phyloP scores from a whole-genome alignment of 2,113 vertebrate species.

The Neodon shergylaensis region DNA sequence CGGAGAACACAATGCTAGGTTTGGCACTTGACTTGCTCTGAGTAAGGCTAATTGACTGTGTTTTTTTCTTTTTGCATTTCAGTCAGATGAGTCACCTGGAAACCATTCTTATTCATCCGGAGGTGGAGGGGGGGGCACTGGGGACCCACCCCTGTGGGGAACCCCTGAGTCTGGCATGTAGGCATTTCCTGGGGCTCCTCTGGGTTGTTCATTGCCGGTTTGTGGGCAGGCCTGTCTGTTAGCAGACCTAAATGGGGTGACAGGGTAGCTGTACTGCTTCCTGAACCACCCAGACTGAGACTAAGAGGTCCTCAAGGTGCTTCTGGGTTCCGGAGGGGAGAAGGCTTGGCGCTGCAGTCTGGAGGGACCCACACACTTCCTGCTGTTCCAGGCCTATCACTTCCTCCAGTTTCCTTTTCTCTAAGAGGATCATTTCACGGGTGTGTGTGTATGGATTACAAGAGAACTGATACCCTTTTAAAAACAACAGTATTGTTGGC shows the following conservation, averaged over 20 bases:
- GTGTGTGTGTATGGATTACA: no score
- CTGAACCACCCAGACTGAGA: neutral
- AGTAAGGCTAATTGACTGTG: constrained; percentile 6
- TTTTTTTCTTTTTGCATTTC: constrained; percentile 72
- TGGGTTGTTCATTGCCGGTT: neutral
- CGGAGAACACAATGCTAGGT: constrained; percentile 54
- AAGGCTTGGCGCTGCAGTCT: neutral
- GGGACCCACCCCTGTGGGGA: neutral
- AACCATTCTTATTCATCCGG: constrained; percentile 68
- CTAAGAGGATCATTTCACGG: neutral
- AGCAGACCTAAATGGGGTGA: neutral
- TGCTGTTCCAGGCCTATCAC: neutral
- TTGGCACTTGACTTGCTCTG: constrained; percentile 46
- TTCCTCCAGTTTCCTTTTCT: constrained; percentile 2
- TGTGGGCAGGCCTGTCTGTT: constrained; percentile 38
- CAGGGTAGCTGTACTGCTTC: neutral
- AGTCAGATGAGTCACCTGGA: constrained; percentile 82
- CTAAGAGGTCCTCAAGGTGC: neutral
- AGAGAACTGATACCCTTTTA: neutral
- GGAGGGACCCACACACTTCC: neutral
- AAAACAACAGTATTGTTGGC: neutral
- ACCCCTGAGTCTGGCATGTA: neutral
- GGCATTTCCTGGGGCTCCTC: constrained; percentile 14
- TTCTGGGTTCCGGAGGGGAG: neutral
- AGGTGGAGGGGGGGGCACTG: neutral